phyloP scores from a whole-genome alignment of 2,888 invertebrate species.

The Eumacrocentrus americanus region DNA sequence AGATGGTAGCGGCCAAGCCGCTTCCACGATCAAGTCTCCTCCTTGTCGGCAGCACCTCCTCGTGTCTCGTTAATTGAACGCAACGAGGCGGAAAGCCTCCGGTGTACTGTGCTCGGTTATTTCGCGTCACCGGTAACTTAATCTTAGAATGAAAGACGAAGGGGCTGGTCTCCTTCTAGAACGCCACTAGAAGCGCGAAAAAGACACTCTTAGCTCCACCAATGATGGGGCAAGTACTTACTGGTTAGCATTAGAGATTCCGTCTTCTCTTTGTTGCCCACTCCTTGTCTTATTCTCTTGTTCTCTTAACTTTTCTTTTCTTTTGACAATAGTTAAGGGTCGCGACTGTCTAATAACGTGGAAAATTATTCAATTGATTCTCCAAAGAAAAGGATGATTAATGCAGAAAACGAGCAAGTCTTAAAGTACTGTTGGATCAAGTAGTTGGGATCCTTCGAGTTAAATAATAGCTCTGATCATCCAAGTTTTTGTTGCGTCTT shows the following conservation, averaged over 20 bases:
- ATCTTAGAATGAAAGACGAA: slow-evolving; percentile 29
- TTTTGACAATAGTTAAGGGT: neutral
- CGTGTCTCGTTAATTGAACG: slow-evolving; percentile 31
- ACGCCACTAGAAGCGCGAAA: neutral
- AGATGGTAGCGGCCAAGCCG: slow-evolving; percentile 17
- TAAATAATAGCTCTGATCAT: slow-evolving; percentile 31
- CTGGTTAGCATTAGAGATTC: neutral
- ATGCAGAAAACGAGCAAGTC: slow-evolving; percentile 32
- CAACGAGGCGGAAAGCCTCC: slow-evolving; percentile 25
- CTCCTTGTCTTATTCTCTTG: neutral
- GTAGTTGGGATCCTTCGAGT: slow-evolving; percentile 18
- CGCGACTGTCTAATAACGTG: neutral
- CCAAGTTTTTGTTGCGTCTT: too few relatives aligned
- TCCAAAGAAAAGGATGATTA: too few relatives aligned
- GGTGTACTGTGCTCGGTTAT: slow-evolving; percentile 17
- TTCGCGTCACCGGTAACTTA: slow-evolving; percentile 22
- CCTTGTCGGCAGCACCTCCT: too few relatives aligned
- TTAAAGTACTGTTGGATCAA: slow-evolving; percentile 28
- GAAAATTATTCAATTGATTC: neutral
- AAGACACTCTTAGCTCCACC: neutral
- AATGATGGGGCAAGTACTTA: neutral
- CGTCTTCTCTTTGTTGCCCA: neutral
- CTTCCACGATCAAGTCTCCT: slow-evolving; percentile 14
- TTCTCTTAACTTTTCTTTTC: neutral
- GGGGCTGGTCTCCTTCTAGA: slow-evolving; percentile 7